phyloP scores from a whole-genome alignment of 2,888 invertebrate species.

The Idaea dimidiata region DNA sequence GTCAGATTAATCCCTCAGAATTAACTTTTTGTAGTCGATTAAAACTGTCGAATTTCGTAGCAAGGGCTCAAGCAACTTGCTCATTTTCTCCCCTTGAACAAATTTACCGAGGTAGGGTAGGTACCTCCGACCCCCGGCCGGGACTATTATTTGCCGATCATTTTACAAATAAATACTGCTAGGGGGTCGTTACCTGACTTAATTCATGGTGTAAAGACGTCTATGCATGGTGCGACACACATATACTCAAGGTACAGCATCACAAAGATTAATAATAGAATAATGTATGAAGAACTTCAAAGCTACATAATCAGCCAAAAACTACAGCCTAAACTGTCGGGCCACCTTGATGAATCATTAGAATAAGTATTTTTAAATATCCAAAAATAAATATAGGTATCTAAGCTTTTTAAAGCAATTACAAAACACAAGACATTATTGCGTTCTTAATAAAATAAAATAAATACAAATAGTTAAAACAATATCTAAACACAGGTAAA shows the following conservation, averaged over 20 bases:
- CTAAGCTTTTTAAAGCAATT: no score
- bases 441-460: no score
- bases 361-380: no score
- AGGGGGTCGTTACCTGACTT: conserved; percentile 44
- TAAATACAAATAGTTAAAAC: no score
- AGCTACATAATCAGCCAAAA: no score
- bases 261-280: no score
- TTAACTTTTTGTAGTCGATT: not conserved
- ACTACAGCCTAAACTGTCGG: no score
- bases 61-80: not conserved
- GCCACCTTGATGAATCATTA: no score
- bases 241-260: conserved; percentile 3
- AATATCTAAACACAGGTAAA: no score
- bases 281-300: no score
- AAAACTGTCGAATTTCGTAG: not conserved
- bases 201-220: conserved; percentile 35
- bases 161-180: conserved; percentile 68
- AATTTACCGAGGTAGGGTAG: conserved; percentile 25
- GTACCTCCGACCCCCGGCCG: conserved; percentile 41
- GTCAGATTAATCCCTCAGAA: not conserved
- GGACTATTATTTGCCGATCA: conserved; percentile 65
- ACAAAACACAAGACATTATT: no score
- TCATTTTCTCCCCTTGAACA: conserved; percentile 33
- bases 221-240: conserved; percentile 30
- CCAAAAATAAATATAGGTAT: no score